A percentile compares a stretch with the other conserved stretches of the same genome.
Conservation (phyloP, 2,888 invertebrate genomes). For the Rhamnusium bicolor region DNA sequence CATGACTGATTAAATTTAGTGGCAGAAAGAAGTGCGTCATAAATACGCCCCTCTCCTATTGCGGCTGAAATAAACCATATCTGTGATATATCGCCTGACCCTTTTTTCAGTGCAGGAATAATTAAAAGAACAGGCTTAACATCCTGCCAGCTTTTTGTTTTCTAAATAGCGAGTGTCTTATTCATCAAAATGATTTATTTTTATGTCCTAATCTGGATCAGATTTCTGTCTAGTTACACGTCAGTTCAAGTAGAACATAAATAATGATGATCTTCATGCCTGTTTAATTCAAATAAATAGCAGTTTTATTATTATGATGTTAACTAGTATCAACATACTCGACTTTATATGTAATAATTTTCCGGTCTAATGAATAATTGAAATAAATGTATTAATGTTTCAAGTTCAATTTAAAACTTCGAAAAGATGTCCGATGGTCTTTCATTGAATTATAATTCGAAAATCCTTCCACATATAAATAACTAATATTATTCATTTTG, state of each 20-base stretch:
- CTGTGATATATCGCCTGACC: background rate
- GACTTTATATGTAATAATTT: conserved; percentile 19
- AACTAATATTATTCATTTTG: too few species aligned
- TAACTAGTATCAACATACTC: background rate
- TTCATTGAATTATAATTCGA: too few species aligned
- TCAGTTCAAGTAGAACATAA: conserved; percentile 13
- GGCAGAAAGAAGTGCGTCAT: background rate
- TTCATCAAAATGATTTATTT: background rate
- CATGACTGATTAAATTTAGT: conserved; percentile 2
- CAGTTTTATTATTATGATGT: conserved; percentile 25
- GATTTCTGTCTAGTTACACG: conserved; percentile 22
- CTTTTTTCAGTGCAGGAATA: background rate
- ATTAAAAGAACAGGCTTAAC: background rate
- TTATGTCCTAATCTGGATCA: conserved; percentile 7
- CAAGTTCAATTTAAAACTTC: too few species aligned
- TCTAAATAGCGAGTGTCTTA: background rate
- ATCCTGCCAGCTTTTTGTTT: conserved; percentile 3
- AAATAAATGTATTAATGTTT: too few species aligned
- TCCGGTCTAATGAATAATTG: conserved; percentile 25
- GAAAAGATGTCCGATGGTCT: too few species aligned
- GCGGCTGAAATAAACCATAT: background rate
- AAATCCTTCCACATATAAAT: too few species aligned
- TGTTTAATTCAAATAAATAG: conserved; percentile 24
- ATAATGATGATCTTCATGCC: conserved; percentile 25
- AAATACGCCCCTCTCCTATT: background rate